Evolutionary conservation across 2,888 invertebrate genomes (phyloP), one percentile per base, ranked within the genome.

Genomic region (Lochmaea capreae): DNA sequence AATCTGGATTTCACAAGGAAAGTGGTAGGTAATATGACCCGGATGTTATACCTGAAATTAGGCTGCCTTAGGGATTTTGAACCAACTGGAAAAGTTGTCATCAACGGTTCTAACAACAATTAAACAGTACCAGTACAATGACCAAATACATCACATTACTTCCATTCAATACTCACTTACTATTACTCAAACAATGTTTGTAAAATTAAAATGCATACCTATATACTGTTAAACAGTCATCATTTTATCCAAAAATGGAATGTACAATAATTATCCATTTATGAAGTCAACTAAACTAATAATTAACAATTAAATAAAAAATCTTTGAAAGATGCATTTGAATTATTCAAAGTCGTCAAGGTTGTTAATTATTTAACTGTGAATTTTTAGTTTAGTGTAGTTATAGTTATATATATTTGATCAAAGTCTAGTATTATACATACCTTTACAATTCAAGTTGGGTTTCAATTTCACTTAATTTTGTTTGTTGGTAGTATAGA

Each of bases 1-100:
- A 54, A 16, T 54, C 54, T 54, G 9, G 54, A 54, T 54, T 52
- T 10, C 16, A 54, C 54, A n/a, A 18, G 10, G 46, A 52, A 52
- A 18, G 54, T 54, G 54, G n/a, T 49, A n/a, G 33, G 33, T 10
- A 46, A 14, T 14, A 11, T 6, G n/a, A 54, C 18, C 18, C 3
- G 18, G 54, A 54, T 54, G n/a, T 18, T 16, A 54, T 54, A 16
- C 54, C 54, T 54, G 16, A 54, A 54, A 54, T 54, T 54, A 54
- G 10, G 18, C n/a, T 54, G 16, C 54, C 46, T 54, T 54, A 54
- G 54, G 54, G n/a, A 18, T 54, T 54, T 16, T 54, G 16, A 10
- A 18, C 54, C 1, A 54, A 54, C 10, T 6, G 18, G 6, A 54
- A 33, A 18, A 9, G 54, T 16, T 54, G 54, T 54, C 54, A 9